Percentiles rank a stretch among this genome's conserved stretches.
These are phyloP conservation scores for Puffinus mauretanicus DNA, from an alignment of 2,113 vertebrate species.

Conservation along the genomic window DNA sequence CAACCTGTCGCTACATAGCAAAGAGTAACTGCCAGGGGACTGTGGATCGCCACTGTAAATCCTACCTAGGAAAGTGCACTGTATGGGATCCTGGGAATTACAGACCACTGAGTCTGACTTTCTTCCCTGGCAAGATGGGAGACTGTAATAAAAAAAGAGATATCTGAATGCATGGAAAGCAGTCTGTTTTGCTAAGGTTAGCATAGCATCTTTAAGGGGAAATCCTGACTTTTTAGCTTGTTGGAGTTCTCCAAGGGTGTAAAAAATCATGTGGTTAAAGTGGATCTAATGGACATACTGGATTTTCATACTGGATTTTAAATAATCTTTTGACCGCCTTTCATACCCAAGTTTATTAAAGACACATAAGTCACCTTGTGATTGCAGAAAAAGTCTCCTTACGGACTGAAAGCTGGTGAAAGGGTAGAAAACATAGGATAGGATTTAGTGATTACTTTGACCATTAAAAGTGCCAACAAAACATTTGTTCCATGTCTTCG, in stretches of 20 bases:
- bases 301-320: background rate
- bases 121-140: background rate
- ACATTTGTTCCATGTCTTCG: background rate
- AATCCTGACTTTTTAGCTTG: background rate
- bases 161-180: background rate
- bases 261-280: background rate
- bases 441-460: background rate
- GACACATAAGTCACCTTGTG: background rate
- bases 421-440: background rate
- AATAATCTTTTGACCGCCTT: background rate
- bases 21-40: background rate
- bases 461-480: background rate
- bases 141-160: background rate
- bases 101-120: background rate
- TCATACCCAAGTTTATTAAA: background rate
- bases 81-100: background rate
- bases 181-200: background rate
- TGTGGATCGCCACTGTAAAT: background rate
- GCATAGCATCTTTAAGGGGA: background rate
- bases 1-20: background rate
- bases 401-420: background rate
- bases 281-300: background rate
- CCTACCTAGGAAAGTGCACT: background rate
- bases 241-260: background rate
- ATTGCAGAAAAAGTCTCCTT: background rate